Evolutionary conservation across 2,113 vertebrate genomes (phyloP).

Genomic region (Ranitomeya imitator): DNA sequence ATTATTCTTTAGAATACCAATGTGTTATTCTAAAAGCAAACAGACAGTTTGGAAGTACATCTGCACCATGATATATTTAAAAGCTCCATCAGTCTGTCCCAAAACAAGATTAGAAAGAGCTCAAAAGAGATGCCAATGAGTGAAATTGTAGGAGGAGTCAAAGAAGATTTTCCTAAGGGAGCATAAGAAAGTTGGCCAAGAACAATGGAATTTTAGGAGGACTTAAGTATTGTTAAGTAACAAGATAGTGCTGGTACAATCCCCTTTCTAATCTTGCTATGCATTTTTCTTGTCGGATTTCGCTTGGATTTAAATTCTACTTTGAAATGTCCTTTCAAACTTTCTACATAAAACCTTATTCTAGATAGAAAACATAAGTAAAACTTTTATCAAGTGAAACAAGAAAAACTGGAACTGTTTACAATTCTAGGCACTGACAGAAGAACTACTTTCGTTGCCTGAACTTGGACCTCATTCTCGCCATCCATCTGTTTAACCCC

Average conservation of each 20-base stretch:
- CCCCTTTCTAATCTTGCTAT: conserved; percentile 26
- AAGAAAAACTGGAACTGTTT: too few relatives aligned
- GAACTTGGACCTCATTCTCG: too few relatives aligned
- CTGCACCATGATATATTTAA: conserved; percentile 18
- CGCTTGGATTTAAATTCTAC: conserved; percentile 7
- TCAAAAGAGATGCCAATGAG: conserved; percentile 36
- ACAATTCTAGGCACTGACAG: too few relatives aligned
- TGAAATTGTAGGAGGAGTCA: conserved; percentile 3
- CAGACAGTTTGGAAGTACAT: conserved; percentile 39
- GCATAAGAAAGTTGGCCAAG: conserved; percentile 27
- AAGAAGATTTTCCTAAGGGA: conserved; percentile 45
- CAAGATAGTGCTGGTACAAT: conserved; percentile 52
- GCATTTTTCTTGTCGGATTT: conserved; percentile 29
- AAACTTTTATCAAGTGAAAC: too few relatives aligned
- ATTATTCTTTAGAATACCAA: conserved; percentile 56
- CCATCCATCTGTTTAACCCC: too few relatives aligned
- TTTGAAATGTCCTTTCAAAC: background rate
- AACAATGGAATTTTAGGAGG: conserved; percentile 45
- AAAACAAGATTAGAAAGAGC: conserved; percentile 32
- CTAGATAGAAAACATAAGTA: too few relatives aligned
- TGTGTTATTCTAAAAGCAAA: conserved; percentile 41
- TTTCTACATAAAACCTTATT: too few relatives aligned
- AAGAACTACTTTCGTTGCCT: too few relatives aligned
- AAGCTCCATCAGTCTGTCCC: conserved; percentile 30
- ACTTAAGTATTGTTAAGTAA: conserved; percentile 48